Evolutionary conservation across 2,797 vertebrate genomes (phyloP).

Genomic region (Peromyscus attwateri): DNA sequence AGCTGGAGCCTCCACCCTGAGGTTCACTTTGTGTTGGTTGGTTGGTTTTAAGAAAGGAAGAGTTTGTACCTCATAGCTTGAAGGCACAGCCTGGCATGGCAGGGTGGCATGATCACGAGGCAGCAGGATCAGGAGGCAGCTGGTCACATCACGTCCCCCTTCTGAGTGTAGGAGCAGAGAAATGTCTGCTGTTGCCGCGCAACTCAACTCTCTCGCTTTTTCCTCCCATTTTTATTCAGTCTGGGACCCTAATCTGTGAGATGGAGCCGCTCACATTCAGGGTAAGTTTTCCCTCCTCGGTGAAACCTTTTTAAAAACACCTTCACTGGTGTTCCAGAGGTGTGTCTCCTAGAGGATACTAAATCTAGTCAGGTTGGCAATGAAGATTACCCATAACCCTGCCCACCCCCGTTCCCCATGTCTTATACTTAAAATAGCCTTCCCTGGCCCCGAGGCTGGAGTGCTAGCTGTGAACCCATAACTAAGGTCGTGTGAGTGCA

Average conservation of each 20-base stretch:
- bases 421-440: neutral
- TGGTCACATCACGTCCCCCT: no score
- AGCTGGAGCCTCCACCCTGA: neutral
- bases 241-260: neutral
- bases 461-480: neutral
- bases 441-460: neutral
- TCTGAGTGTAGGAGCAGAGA: neutral
- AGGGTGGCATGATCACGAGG: neutral
- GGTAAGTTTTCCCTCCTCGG: neutral
- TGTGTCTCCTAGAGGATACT: neutral
- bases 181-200: neutral
- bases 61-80: neutral
- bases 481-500: neutral
- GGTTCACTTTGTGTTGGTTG: no score
- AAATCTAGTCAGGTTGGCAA: neutral
- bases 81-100: neutral
- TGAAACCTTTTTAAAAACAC: neutral
- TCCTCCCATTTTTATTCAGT: neutral
- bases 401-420: no score
- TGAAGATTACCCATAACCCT: neutral
- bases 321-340: neutral
- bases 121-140: neutral
- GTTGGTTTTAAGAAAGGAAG: neutral
- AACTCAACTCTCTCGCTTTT: neutral
- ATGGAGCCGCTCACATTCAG: neutral